A percentile compares a stretch with the other conserved stretches of the same genome.
phyloP scores from a whole-genome alignment of 35 echinoderm and acorn worm genomes.

The Hemicentrotus pulcherrimus region DNA sequence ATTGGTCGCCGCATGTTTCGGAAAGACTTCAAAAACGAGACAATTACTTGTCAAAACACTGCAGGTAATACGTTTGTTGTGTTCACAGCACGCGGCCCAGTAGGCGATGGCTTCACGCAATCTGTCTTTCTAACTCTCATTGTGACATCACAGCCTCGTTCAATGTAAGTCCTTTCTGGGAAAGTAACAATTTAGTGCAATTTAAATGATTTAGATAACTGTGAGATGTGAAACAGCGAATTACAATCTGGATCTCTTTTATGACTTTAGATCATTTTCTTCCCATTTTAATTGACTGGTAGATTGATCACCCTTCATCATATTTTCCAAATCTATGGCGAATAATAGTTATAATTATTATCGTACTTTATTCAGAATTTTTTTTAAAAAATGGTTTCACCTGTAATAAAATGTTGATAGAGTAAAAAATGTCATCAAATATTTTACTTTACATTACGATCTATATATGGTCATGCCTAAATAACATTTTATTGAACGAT shows the following conservation, averaged over 20 bases:
- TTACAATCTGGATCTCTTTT: neutral
- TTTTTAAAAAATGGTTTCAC: no score
- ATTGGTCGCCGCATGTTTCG: neutral
- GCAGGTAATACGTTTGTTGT: neutral
- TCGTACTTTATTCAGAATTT: neutral
- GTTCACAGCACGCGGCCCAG: neutral
- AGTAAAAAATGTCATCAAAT: no score
- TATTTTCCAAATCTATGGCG: neutral
- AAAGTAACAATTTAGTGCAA: neutral
- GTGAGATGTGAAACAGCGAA: neutral
- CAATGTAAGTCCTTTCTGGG: neutral
- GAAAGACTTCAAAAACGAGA: conserved; percentile 3
- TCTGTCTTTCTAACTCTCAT: neutral
- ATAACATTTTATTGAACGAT: no score
- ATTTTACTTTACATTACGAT: no score
- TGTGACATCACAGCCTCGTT: neutral
- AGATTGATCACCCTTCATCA: neutral
- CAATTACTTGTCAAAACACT: conserved; percentile 19
- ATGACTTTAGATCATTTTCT: neutral
- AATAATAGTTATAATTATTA: no score
- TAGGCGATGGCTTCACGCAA: neutral
- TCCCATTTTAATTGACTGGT: neutral
- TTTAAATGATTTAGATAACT: neutral
- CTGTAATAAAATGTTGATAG: no score
- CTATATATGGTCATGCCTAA: no score